Evolutionary conservation across 2,888 invertebrate species (phyloP).

Genomic region (Coecobrya sp.): DNA sequence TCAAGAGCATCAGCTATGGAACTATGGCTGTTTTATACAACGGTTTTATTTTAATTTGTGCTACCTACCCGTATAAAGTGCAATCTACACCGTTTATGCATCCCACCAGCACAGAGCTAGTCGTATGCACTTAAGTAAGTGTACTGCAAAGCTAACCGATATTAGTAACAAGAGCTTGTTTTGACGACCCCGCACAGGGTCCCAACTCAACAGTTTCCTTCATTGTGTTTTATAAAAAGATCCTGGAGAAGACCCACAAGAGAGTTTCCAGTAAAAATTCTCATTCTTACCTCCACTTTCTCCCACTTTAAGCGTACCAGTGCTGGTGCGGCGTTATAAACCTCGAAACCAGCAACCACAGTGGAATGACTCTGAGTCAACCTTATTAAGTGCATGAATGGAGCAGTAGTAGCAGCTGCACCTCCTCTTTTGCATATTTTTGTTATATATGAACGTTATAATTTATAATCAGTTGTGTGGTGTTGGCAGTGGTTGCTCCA

Average conservation of each 20-base stretch:
- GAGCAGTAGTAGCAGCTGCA: slow-evolving; percentile 11
- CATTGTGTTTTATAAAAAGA: background rate
- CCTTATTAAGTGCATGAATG: slow-evolving; percentile 22
- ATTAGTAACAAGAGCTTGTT: background rate
- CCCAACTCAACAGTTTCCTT: slow-evolving; percentile 48
- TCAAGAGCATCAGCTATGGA: too few species aligned
- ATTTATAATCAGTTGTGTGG: slow-evolving; percentile 41
- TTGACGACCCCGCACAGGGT: slow-evolving; percentile 33
- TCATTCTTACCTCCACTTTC: background rate
- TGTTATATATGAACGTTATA: slow-evolving; percentile 18
- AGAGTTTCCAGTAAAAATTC: background rate
- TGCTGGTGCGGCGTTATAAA: slow-evolving; percentile 4
- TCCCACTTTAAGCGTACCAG: background rate
- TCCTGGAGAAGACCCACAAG: slow-evolving; percentile 32
- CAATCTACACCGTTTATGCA: background rate
- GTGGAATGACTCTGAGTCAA: slow-evolving; percentile 4
- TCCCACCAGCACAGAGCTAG: background rate
- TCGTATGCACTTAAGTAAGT: background rate
- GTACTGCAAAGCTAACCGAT: background rate
- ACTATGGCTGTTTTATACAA: too few species aligned
- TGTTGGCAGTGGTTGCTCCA: slow-evolving; percentile 5
- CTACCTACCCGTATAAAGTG: background rate
- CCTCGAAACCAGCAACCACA: slow-evolving; percentile 5
- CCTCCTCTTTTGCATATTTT: slow-evolving; percentile 38
- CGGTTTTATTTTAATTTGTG: too few species aligned